Percentiles rank a stretch among this genome's conserved stretches.
phyloP scores from a whole-genome alignment of 2,797 vertebrate species.

The Cynopterus sphinx region DNA sequence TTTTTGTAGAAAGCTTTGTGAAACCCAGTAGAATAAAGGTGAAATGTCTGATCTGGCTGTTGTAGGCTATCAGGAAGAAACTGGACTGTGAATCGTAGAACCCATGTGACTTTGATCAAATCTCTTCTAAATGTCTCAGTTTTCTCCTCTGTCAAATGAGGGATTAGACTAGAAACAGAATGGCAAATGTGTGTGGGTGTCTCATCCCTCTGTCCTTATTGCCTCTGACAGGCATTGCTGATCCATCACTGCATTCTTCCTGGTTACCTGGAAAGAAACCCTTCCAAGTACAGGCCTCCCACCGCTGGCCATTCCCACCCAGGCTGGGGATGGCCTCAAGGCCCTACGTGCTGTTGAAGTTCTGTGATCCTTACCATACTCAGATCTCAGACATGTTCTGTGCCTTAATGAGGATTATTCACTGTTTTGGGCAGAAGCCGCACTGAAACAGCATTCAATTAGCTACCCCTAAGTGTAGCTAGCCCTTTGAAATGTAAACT shows the following conservation, averaged over 20 bases:
- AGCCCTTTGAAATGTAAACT: neutral
- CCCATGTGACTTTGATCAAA: neutral
- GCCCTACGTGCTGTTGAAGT: rapidly evolving
- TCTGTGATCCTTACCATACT: rapidly evolving
- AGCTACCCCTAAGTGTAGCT: neutral
- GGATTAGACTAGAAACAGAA: neutral
- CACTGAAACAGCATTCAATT: neutral
- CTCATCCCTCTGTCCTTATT: neutral
- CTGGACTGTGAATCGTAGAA: neutral
- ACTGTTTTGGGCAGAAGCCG: neutral
- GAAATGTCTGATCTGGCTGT: neutral
- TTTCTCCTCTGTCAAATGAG: neutral
- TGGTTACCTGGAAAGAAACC: neutral
- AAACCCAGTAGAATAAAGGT: neutral
- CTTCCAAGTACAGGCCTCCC: rapidly evolving
- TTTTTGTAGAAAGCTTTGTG: neutral
- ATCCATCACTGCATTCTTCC: rapidly evolving
- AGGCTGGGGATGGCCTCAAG: too few species aligned
- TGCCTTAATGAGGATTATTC: neutral
- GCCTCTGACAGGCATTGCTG: neutral
- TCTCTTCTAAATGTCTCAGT: neutral
- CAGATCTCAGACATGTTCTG: neutral
- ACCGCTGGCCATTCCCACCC: rapidly evolving
- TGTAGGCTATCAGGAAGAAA: neutral
- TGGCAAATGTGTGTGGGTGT: too few species aligned